phyloP scores from a whole-genome alignment of 2,888 invertebrate species.

The Reticulitermes lucifugus region DNA sequence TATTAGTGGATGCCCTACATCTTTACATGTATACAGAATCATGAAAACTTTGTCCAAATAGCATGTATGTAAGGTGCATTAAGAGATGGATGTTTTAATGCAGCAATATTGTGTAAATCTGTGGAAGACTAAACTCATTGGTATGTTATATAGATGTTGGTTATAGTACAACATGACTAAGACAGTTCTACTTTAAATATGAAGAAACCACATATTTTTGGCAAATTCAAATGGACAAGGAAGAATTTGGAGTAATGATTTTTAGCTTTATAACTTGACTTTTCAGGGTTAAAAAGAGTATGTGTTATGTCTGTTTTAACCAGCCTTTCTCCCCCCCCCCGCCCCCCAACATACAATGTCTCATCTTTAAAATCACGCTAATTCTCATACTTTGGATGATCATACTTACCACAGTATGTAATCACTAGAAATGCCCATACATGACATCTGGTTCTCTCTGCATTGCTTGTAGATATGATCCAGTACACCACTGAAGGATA shows the following conservation, averaged over 20 bases:
- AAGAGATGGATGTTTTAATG: neutral
- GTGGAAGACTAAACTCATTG: neutral
- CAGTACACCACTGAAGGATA: no score
- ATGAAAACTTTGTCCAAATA: neutral
- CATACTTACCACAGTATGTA: no score
- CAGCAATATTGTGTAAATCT: neutral
- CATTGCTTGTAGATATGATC: no score
- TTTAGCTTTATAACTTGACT: no score
- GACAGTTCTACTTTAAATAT: neutral
- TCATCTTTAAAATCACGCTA: no score
- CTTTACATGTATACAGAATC: neutral
- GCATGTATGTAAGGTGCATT: neutral
- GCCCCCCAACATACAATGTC: no score
- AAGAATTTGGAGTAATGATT: neutral
- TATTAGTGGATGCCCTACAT: neutral
- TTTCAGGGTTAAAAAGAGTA: no score
- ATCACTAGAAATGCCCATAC: no score
- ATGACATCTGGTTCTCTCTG: no score
- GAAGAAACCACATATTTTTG: neutral
- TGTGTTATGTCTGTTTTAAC: no score
- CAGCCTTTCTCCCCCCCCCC: no score
- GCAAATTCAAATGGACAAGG: neutral
- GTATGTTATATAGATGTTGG: neutral
- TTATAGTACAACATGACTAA: neutral
- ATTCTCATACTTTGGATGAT: no score